Conservation (phyloP, 2,888 invertebrate species). For the Dioctria rufipes region DNA sequence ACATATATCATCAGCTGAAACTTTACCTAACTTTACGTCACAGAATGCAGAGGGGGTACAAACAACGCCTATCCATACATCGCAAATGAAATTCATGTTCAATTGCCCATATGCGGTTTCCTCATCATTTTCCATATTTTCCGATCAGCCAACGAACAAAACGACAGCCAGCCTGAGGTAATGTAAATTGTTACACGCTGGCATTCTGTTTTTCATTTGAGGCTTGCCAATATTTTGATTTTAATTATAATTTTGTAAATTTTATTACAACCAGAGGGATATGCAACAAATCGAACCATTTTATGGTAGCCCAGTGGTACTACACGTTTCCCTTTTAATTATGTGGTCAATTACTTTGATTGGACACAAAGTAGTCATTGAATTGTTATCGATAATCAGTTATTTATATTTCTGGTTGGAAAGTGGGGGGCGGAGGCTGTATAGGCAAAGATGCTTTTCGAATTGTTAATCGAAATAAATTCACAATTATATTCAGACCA, state of each 20-base stretch:
- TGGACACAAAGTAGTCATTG: conserved; percentile 39
- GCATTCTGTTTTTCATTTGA: conserved; percentile 41
- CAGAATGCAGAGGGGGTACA: no score
- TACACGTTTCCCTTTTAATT: conserved; percentile 41
- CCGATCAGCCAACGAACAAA: conserved; percentile 17
- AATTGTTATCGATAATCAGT: conserved; percentile 34
- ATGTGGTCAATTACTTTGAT: conserved; percentile 50
- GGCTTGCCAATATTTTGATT: conserved; percentile 41
- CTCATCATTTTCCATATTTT: conserved; percentile 34
- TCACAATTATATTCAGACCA: neutral
- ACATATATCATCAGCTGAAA: no score
- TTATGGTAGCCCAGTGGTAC: conserved; percentile 15
- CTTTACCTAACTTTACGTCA: no score
- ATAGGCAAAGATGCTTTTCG: neutral
- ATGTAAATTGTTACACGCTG: conserved; percentile 33
- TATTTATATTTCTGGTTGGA: conserved; percentile 31
- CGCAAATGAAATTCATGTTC: no score
- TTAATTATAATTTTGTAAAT: conserved; percentile 50
- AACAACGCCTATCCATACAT: no score
- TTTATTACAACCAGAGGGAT: conserved; percentile 3
- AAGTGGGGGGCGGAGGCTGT: no score
- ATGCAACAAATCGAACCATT: conserved; percentile 16
- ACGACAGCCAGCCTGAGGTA: neutral
- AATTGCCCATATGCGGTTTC: neutral
- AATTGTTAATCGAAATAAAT: conserved; percentile 32